Percentiles rank a stretch among this genome's conserved stretches.
phyloP scores from a whole-genome alignment of 2,797 vertebrate genomes.

The Microctenopoma stevenorrisi region DNA sequence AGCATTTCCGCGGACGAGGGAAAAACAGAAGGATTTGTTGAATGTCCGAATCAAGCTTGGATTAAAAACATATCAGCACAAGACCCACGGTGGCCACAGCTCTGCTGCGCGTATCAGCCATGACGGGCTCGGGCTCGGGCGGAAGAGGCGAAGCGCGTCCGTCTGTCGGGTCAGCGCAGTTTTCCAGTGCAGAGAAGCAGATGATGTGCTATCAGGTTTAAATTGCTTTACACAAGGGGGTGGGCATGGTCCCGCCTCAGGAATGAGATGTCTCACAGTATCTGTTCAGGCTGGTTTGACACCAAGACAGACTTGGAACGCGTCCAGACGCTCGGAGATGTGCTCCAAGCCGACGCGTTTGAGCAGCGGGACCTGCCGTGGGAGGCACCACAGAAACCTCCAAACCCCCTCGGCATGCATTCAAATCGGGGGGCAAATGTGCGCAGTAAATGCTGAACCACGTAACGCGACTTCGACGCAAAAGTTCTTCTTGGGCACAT shows the following conservation, averaged over 20 bases:
- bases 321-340: conserved; percentile 69
- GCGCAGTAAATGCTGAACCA: no score
- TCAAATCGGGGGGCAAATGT: no score
- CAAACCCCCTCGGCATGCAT: no score
- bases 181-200: conserved; percentile 51
- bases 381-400: not conserved
- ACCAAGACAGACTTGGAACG: conserved; percentile 77
- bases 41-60: conserved; percentile 26
- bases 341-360: conserved; percentile 50
- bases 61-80: conserved; percentile 2
- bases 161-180: conserved; percentile 53
- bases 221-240: conserved; percentile 77
- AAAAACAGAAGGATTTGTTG: conserved; percentile 7
- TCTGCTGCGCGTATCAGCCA: conserved; percentile 58
- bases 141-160: conserved; percentile 9
- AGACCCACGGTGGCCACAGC: not conserved
- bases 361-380: conserved; percentile 1
- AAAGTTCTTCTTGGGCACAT: no score
- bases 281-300: conserved; percentile 86
- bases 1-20: conserved; percentile 63
- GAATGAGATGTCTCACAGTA: conserved; percentile 83
- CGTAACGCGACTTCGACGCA: no score
- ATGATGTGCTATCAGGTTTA: conserved; percentile 81
- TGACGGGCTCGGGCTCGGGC: conserved; percentile 17
- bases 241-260: conserved; percentile 79